A percentile compares a stretch with the other conserved stretches of the same genome.
Conservation (phyloP, 1,140 invertebrate species). For the Drosophila athabasca region DNA sequence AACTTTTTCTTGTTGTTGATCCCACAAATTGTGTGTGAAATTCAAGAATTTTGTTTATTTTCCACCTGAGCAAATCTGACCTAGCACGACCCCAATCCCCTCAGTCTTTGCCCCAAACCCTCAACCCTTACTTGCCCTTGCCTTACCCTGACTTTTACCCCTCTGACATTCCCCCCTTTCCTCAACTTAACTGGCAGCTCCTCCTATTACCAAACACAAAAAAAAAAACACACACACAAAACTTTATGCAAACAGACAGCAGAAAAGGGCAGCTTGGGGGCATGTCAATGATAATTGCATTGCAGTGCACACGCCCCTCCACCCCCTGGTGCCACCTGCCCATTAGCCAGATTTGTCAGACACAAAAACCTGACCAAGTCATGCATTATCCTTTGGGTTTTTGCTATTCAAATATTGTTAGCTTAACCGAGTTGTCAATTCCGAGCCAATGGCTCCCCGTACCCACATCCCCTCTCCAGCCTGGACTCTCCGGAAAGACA, state of each 20-base stretch:
- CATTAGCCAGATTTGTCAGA: conserved; percentile 48
- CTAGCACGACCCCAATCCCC: too few species aligned
- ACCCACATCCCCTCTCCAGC: conserved; percentile 16
- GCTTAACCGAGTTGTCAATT: conserved; percentile 76
- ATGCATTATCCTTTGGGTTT: conserved; percentile 55
- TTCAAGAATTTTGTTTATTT: conserved; percentile 42
- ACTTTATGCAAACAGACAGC: conserved; percentile 46
- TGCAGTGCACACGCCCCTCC: background rate
- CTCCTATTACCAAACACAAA: too few species aligned
- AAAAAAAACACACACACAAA: background rate
- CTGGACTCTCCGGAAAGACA: conserved; percentile 46
- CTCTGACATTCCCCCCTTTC: too few species aligned
- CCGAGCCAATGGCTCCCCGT: conserved; percentile 65
- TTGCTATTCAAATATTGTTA: conserved; percentile 76
- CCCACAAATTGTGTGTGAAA: conserved; percentile 31
- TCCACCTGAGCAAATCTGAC: background rate
- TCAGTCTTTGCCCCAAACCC: too few species aligned
- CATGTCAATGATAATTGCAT: conserved; percentile 67
- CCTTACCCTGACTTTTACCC: too few species aligned
- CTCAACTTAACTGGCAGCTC: too few species aligned
- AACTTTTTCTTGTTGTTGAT: conserved; percentile 22
- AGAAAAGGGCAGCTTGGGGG: conserved; percentile 18
- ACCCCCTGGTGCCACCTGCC: conserved; percentile 6
- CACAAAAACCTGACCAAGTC: conserved; percentile 44
- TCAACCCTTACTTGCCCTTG: too few species aligned